phyloP scores from a whole-genome alignment of 2,797 vertebrate species.

The Thaleichthys pacificus region DNA sequence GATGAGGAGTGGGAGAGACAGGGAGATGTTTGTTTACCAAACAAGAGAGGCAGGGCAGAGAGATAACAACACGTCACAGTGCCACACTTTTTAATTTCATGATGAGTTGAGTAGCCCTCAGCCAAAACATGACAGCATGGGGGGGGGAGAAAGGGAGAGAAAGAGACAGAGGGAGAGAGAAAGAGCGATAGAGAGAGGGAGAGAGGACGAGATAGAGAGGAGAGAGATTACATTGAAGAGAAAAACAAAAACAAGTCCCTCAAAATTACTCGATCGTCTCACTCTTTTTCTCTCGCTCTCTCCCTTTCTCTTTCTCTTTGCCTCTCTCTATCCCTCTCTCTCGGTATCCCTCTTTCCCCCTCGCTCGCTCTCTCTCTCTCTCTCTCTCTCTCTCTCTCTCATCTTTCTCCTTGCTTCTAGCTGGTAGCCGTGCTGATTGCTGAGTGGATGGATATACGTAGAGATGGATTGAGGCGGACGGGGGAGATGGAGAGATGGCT shows the following conservation, averaged over 20 bases:
- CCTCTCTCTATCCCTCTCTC: neutral
- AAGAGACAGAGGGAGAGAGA: neutral
- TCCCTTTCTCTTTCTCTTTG: neutral
- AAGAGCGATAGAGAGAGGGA: neutral
- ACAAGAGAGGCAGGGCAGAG: neutral
- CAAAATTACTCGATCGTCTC: too few species aligned
- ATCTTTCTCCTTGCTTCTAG: neutral
- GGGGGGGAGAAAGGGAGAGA: neutral
- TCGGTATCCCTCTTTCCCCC: neutral
- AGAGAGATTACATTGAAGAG: neutral
- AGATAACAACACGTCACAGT: constrained; percentile 4
- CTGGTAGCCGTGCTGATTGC: neutral
- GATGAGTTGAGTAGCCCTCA: neutral
- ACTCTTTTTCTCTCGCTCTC: neutral
- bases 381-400: neutral
- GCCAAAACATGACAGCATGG: neutral
- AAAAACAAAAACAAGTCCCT: neutral
- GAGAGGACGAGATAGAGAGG: neutral
- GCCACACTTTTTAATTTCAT: neutral
- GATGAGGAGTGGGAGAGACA: neutral
- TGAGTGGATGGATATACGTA: constrained; percentile 2
- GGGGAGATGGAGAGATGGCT: constrained; percentile 1
- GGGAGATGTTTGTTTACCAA: constrained; percentile 1
- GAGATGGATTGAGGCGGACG: neutral
- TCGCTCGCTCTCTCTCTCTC: neutral